Evolutionary conservation across 2,888 invertebrate species (phyloP).

Genomic region (Endotricha flammealis): DNA sequence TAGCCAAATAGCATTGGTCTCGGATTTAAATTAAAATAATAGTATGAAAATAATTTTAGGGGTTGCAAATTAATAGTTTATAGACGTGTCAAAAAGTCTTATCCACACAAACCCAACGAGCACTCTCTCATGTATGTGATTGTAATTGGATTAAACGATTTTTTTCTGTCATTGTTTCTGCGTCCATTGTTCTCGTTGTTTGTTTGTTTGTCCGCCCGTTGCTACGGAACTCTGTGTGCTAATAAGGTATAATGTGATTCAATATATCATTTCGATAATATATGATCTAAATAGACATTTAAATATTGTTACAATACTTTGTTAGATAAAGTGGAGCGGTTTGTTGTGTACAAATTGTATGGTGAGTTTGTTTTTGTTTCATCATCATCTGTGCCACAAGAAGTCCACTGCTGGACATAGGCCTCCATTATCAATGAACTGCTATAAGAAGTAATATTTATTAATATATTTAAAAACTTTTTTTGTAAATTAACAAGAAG

Average conservation of each 20-base stretch:
- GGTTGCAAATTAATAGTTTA: constrained; percentile 14
- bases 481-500: no score
- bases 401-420: no score
- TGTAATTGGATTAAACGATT: constrained; percentile 76
- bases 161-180: constrained; percentile 69
- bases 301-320: constrained; percentile 25
- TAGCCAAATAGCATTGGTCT: no score
- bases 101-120: constrained; percentile 36
- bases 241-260: constrained; percentile 67
- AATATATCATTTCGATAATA: constrained; percentile 64
- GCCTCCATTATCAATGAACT: no score
- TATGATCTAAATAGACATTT: constrained; percentile 23
- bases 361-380: background rate
- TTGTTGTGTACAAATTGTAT: constrained; percentile 5
- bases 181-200: constrained; percentile 59
- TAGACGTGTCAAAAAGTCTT: constrained; percentile 14
- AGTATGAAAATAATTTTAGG: no score
- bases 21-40: no score
- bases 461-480: no score
- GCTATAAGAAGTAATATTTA: no score
- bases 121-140: constrained; percentile 48
- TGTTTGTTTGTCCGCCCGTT: constrained; percentile 44
- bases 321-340: constrained; percentile 27
- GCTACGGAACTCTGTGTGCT: constrained; percentile 46
- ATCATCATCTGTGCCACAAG: no score